Conservation (phyloP, 2,797 vertebrate genomes). For the Gymnoscopelus microlampas region DNA sequence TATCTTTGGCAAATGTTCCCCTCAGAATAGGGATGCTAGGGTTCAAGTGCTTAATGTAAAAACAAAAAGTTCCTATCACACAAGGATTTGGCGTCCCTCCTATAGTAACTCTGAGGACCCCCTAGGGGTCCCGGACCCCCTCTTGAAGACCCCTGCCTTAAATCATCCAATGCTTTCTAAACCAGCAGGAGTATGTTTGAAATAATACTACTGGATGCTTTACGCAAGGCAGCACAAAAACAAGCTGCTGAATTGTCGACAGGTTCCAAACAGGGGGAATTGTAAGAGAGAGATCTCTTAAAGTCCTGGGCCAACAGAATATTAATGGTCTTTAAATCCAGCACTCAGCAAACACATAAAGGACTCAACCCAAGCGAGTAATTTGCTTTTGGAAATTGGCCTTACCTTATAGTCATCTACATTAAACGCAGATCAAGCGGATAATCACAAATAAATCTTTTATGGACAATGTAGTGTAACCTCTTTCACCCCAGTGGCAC, state of each 20-base stretch:
- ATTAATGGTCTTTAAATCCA: constrained; percentile 71
- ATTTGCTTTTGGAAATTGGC: constrained; percentile 68
- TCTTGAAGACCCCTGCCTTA: no score
- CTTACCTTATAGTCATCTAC: constrained; percentile 56
- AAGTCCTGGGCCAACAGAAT: constrained; percentile 52
- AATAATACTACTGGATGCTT: no score
- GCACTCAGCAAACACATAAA: constrained; percentile 72
- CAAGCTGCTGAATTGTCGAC: constrained; percentile 38
- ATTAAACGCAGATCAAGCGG: constrained; percentile 69
- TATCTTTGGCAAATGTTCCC: no score
- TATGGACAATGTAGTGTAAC: constrained; percentile 50
- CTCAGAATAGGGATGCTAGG: no score
- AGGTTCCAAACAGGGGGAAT: constrained; percentile 30
- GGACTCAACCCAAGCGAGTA: constrained; percentile 60
- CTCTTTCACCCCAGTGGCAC: constrained; percentile 29
- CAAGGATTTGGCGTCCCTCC: no score
- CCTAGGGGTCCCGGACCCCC: no score
- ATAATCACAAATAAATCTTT: constrained; percentile 72
- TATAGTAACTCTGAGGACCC: no score
- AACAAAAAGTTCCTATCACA: no score
- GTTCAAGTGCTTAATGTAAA: no score
- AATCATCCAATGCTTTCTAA: no score
- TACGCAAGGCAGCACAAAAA: constrained; percentile 14
- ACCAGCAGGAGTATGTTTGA: no score
- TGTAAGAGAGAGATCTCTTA: constrained; percentile 39